Conservation (phyloP, 2,888 invertebrate genomes). For the Ectropis crepuscularia region DNA sequence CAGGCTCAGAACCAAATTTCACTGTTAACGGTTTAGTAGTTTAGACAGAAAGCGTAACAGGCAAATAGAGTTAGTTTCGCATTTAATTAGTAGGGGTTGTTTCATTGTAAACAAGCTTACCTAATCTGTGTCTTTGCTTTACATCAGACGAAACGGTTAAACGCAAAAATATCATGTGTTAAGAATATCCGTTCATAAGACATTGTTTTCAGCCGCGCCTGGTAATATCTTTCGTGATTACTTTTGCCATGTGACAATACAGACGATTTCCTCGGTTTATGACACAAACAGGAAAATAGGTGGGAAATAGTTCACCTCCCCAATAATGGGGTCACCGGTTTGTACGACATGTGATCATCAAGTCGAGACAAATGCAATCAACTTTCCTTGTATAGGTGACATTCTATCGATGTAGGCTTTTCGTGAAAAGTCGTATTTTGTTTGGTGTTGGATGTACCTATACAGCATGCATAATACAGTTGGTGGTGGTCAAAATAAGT, state of each 20-base stretch:
- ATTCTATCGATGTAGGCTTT: background rate
- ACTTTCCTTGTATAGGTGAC: conserved; percentile 12
- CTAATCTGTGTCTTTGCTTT: no score
- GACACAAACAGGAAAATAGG: conserved; percentile 32
- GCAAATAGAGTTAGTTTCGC: no score
- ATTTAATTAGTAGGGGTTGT: no score
- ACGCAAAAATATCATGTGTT: background rate
- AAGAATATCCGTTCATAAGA: conserved; percentile 56
- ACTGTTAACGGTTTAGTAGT: no score
- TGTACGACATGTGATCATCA: conserved; percentile 44
- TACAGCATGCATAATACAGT: no score
- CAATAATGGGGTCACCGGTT: conserved; percentile 11
- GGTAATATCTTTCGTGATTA: conserved; percentile 69
- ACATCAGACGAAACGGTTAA: no score
- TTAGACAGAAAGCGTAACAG: no score
- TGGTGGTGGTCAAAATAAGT: no score
- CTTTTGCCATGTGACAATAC: conserved; percentile 57
- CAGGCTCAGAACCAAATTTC: no score
- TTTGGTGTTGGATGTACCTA: no score
- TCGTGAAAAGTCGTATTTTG: no score
- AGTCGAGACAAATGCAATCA: conserved; percentile 43
- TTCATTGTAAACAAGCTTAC: no score
- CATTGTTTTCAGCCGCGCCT: conserved; percentile 66
- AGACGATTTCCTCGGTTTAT: conserved; percentile 36
- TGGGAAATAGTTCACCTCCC: conserved; percentile 20